Evolutionary conservation across 1,140 invertebrate genomes (phyloP).

Genomic region (Tribolium madens): DNA sequence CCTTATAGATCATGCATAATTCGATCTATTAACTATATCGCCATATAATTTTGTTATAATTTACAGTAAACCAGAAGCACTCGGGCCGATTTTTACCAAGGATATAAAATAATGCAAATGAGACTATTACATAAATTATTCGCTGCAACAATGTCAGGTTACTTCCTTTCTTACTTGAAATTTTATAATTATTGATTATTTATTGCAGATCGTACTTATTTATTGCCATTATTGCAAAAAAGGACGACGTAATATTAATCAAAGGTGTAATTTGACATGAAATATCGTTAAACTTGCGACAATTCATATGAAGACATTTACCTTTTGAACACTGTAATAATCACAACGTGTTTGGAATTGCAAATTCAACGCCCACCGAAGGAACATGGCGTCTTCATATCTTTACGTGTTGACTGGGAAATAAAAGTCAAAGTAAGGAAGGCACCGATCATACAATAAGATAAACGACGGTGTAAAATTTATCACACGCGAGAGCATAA

Average conservation of each 20-base stretch:
- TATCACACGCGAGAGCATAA: not conserved
- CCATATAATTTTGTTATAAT: conserved; percentile 28
- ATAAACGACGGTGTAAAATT: not conserved
- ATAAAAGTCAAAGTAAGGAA: not conserved
- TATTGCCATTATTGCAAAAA: conserved; percentile 18
- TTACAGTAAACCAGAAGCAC: conserved; percentile 30
- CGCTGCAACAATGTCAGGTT: conserved; percentile 25
- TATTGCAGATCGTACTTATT: conserved; percentile 9
- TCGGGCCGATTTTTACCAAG: conserved; percentile 8
- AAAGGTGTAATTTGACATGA: conserved; percentile 38
- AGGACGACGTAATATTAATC: conserved; percentile 6
- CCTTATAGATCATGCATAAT: conserved; percentile 17
- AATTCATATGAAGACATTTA: conserved; percentile 35
- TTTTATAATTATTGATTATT: conserved; percentile 34
- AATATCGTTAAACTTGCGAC: conserved; percentile 8
- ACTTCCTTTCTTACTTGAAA: conserved; percentile 31
- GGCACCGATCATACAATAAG: not conserved
- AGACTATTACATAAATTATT: conserved; percentile 30
- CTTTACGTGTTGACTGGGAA: not conserved
- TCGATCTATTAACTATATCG: not conserved
- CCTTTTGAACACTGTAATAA: conserved; percentile 18
- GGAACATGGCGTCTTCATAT: not conserved
- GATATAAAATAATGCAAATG: conserved; percentile 23
- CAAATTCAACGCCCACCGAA: conserved; percentile 21
- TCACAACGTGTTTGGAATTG: conserved; percentile 18